These are phyloP conservation scores for Chrysaora quinquecirrha DNA, from an alignment of 30 jellyfish, hydroid and myxozoan genomes.

Conservation along the genomic window DNA sequence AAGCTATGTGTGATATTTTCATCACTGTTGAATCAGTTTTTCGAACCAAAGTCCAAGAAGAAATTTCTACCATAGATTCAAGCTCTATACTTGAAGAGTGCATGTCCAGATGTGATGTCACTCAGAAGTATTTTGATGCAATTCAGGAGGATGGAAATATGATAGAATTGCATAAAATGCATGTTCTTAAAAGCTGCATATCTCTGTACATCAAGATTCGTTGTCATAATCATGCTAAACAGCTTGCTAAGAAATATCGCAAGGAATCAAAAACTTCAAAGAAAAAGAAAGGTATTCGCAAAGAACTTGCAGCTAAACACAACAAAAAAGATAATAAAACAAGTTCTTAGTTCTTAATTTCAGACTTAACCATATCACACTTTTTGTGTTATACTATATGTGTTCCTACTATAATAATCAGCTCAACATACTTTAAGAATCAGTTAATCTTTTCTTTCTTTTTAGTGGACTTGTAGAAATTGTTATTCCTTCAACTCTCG, in stretches of 20 bases:
- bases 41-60: slow-evolving; percentile 10
- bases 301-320: slow-evolving; percentile 5
- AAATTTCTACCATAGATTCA: background rate
- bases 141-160: slow-evolving; percentile 23
- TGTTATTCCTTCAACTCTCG: slow-evolving; percentile 25
- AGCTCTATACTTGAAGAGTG: slow-evolving; percentile 8
- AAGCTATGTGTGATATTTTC: slow-evolving; percentile 1
- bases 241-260: slow-evolving; percentile 13
- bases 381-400: no score
- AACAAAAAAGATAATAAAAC: no score
- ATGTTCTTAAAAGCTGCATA: slow-evolving; percentile 2
- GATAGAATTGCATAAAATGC: slow-evolving; percentile 7
- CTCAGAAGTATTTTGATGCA: slow-evolving; percentile 24
- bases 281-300: background rate
- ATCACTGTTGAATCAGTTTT: slow-evolving; percentile 12
- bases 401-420: no score
- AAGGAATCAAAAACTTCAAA: background rate
- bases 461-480: slow-evolving; percentile 32
- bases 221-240: slow-evolving; percentile 11
- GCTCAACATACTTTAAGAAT: no score
- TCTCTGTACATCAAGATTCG: slow-evolving; percentile 11
- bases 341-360: no score
- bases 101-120: slow-evolving; percentile 32
- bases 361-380: no score
- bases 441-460: slow-evolving; percentile 1